Evolutionary conservation across 2,113 vertebrate genomes (phyloP), one percentile per base, ranked within the genome.

Genomic region (Scartelaos histophorus): DNA sequence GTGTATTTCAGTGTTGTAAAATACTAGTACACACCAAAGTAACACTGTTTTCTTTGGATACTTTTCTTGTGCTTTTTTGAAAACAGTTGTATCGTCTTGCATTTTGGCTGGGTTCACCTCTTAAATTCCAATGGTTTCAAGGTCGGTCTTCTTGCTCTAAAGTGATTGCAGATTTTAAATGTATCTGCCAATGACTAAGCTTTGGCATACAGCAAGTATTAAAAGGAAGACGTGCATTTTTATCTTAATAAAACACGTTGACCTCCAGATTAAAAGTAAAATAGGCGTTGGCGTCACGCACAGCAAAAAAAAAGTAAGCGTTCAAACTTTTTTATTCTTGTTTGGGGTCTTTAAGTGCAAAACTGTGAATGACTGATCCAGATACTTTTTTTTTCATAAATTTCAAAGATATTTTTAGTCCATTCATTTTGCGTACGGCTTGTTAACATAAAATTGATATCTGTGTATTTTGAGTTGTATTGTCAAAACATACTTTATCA

Each of bases 51-150:
- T 19, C 70, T 49, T 35, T 43, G 56, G 19, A 24, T 60, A n/a
- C 22, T 67, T 77, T 13, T n/a, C n/a, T 61, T 74, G 29, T 71
- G 67, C 71, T 66, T 66, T 12, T 11, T 19, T 24, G 10, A 43
- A 43, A 43, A 54, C 51, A n/a, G 34, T 16, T 38, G 53, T 74
- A 62, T 83, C 75, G 60, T 76, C 34, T 86, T 84, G 70, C 82
- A 53, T 74, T 75, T 87, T 82, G 83, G 82, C 84, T 79, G 73
- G 1, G 66, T 61, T 64, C 67, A 12, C 35, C 69, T 84, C 81
- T 70, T 57, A 78, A 83, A 90, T 92, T 89, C 88, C 87, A 80
- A 38, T 64, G 84, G 29, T 83, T 75, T 69, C 81, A 75, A 83
- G 80, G 89, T 81, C 76, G 51, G 67, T 66, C 66, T 60, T 78